Base-by-base conservation (phyloP, 2,113 vertebrate genomes). In the Paralichthys olivaceus region DNA sequence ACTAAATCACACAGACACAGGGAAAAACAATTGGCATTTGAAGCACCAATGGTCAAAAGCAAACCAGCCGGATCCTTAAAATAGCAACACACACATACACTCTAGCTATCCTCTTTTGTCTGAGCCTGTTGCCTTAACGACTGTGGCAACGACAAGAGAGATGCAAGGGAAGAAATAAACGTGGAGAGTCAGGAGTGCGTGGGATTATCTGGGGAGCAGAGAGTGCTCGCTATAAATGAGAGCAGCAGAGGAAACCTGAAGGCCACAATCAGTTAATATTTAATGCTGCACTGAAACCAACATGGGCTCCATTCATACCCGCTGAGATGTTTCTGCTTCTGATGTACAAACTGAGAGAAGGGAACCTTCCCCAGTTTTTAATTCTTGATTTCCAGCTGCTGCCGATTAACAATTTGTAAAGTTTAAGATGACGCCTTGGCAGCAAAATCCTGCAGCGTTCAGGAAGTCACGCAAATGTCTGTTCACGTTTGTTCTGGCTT, bases 221-320 rank as follows among this genome's bases (percentile, higher is more conserved):
- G 72, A 45, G 26, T 57, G 63, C 29, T 37, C 3, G n/a, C 55
- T 69, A 12, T 58, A 53, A 78, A 81, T 14, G 45, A 81, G 69
- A 65, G 67, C 59, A 15, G 61, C 59, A 11, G 64, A 70, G 56
- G 75, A 79, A 80, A 85, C 77, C 84, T 69, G 71, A 83, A 81
- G 68, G 74, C 78, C 69, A 6, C 72, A 12, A 20, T 37, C 61
- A 1, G 69, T 88, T 79, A 91, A 91, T 91, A 93, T 91, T 91
- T 90, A 71, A 90, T 89, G 75, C 55, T 34, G 25, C 4, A 66
- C 63, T 76, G 75, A 85, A 86, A 79, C 66, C 63, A 57, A 45
- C 75, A 53, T 43, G 26, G 49, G 20, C 60, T 64, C 61, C 71
- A 62, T 2, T 2, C 23, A 80, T 13, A 19, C 29, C 67, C 23